Percentiles rank a stretch among this genome's conserved stretches.
These are phyloP conservation scores for Hirundo rustica DNA, from an alignment of 2,797 vertebrate species.

Conservation along the genomic window DNA sequence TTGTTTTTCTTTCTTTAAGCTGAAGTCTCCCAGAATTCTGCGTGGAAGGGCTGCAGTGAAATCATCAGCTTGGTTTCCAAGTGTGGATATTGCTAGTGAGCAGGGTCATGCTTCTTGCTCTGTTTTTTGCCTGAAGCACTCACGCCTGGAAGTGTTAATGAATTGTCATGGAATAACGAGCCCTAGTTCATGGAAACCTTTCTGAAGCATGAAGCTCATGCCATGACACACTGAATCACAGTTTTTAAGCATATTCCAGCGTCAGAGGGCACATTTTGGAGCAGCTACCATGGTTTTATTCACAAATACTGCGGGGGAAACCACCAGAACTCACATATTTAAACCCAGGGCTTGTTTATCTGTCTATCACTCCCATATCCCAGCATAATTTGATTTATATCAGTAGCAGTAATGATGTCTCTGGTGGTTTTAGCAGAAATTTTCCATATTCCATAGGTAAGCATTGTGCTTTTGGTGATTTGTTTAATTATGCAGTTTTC, in stretches of 20 bases:
- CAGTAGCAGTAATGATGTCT: background rate
- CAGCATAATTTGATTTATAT: background rate
- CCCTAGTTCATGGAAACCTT: background rate
- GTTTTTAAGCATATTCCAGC: background rate
- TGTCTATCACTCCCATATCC: background rate
- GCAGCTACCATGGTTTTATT: background rate
- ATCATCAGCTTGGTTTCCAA: background rate
- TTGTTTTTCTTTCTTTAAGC: slow-evolving; percentile 39
- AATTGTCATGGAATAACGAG: background rate
- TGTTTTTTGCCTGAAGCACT: background rate
- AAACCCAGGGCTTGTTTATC: background rate
- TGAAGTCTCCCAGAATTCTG: background rate
- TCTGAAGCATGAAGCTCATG: background rate
- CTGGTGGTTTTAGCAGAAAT: background rate
- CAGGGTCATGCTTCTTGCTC: background rate
- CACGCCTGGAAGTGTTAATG: background rate
- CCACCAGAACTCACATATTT: background rate
- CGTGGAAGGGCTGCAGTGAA: background rate
- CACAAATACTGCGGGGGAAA: background rate
- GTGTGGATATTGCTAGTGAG: background rate
- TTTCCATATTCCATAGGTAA: background rate
- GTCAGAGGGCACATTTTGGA: background rate
- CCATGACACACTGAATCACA: background rate
- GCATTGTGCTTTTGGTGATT: background rate
- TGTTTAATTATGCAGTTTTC: background rate